Conservation (phyloP, 2,888 invertebrate species). For the Lasioglossum leucozonium region DNA sequence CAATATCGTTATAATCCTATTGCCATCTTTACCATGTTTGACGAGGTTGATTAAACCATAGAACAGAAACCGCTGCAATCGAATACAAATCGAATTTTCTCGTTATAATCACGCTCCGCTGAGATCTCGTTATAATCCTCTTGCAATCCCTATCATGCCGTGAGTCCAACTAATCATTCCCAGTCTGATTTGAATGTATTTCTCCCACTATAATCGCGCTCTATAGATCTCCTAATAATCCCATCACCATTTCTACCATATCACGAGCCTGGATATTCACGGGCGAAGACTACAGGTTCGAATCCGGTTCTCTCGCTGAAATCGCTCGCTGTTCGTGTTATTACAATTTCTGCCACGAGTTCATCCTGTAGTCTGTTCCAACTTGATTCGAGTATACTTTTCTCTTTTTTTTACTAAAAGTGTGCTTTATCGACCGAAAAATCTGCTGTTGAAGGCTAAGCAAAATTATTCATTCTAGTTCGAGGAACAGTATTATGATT, state of each 20-base stretch:
- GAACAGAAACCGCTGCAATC: not conserved
- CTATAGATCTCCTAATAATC: slow-evolving; percentile 6
- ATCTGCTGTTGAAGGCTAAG: too few relatives aligned
- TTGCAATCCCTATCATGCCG: not conserved
- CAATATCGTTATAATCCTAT: not conserved
- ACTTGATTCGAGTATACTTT: not conserved
- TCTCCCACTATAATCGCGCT: not conserved
- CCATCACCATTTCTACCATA: not conserved
- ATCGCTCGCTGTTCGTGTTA: not conserved
- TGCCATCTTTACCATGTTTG: not conserved
- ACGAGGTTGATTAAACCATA: not conserved
- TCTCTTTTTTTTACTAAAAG: too few relatives aligned
- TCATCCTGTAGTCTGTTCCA: not conserved
- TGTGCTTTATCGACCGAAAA: too few relatives aligned
- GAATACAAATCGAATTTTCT: not conserved
- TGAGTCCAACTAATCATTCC: not conserved
- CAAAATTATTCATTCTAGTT: too few relatives aligned
- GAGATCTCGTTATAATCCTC: not conserved
- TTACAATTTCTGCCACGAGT: not conserved
- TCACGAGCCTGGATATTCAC: not conserved
- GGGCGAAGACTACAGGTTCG: not conserved
- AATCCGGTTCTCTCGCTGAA: not conserved
- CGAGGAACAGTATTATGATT: too few relatives aligned
- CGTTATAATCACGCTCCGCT: not conserved
- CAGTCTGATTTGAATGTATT: not conserved